Evolutionary conservation across 2,113 vertebrate genomes (phyloP).

Genomic region (Petaurus breviceps): DNA sequence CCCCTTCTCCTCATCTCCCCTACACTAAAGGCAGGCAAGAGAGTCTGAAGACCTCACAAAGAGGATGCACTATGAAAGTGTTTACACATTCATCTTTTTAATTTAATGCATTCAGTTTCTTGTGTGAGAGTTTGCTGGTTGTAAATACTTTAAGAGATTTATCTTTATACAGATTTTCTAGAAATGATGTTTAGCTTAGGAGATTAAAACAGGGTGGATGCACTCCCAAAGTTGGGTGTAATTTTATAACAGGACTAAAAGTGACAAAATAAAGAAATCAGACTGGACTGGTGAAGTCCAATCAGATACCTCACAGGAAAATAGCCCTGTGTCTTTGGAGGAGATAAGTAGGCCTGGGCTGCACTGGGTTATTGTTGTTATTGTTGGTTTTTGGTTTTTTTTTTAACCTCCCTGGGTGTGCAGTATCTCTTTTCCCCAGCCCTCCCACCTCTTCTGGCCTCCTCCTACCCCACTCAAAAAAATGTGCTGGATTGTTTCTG

Average conservation of each 20-base stretch:
- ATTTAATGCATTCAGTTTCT: conserved; percentile 84
- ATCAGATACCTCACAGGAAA: conserved; percentile 81
- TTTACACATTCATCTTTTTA: conserved; percentile 86
- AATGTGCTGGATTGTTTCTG: conserved; percentile 61
- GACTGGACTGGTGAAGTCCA: conserved; percentile 68
- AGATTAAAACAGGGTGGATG: conserved; percentile 82
- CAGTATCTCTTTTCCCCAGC: conserved; percentile 9
- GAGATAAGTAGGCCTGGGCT: conserved; percentile 78
- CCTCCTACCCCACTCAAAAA: conserved; percentile 53
- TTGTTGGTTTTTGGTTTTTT: conserved; percentile 6
- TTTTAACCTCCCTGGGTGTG: conserved; percentile 69
- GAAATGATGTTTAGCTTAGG: conserved; percentile 82
- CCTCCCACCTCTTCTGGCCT: conserved; percentile 36
- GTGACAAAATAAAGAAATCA: conserved; percentile 25
- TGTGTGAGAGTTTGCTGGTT: conserved; percentile 84
- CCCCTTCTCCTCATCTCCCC: not conserved
- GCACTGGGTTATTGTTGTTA: conserved; percentile 77
- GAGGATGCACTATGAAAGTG: conserved; percentile 86
- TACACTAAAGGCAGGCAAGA: conserved; percentile 37
- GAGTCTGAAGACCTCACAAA: conserved; percentile 74
- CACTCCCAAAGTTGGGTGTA: conserved; percentile 80
- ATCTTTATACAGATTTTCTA: conserved; percentile 91
- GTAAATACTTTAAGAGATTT: conserved; percentile 90
- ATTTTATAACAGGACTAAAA: conserved; percentile 80
- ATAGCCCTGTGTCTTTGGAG: conserved; percentile 69